These are phyloP conservation scores for Bombus waltoni DNA, from an alignment of 1,140 invertebrate genomes.

Conservation along the genomic window DNA sequence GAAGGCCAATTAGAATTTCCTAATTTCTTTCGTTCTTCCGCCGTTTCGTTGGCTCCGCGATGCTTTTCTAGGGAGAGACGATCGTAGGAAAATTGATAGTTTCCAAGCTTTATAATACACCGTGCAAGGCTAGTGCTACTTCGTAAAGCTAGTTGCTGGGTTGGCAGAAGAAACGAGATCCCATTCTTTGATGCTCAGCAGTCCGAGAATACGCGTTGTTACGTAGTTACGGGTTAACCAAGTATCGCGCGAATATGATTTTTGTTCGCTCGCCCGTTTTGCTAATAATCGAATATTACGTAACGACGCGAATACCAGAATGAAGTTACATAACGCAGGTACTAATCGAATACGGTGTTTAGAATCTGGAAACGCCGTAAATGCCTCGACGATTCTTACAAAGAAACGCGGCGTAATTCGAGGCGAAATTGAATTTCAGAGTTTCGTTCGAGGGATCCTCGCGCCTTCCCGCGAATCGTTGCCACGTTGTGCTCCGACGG, in stretches of 20 bases:
- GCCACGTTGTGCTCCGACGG: too few species aligned
- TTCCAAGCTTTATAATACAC: neutral
- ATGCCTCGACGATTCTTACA: neutral
- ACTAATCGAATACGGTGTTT: neutral
- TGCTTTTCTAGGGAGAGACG: too few species aligned
- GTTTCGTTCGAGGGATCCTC: neutral
- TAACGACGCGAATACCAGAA: neutral
- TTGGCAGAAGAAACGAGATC: neutral
- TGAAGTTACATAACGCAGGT: neutral
- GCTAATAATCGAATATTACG: neutral
- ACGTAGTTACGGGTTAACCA: neutral
- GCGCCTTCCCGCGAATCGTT: too few species aligned
- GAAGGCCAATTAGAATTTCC: neutral
- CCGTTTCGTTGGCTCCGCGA: neutral
- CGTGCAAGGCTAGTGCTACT: neutral
- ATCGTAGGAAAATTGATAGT: too few species aligned
- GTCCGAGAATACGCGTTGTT: neutral
- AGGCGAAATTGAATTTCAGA: neutral
- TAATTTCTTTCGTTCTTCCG: neutral
- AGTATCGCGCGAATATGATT: neutral
- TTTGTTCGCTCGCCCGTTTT: neutral
- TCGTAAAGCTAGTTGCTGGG: neutral
- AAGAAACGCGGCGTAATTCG: too few species aligned
- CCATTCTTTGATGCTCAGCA: slow-evolving; percentile 1
- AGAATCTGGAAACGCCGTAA: neutral